These are phyloP conservation scores for Ameiurus melas DNA, from an alignment of 2,113 vertebrate species.

Conservation along the genomic window DNA sequence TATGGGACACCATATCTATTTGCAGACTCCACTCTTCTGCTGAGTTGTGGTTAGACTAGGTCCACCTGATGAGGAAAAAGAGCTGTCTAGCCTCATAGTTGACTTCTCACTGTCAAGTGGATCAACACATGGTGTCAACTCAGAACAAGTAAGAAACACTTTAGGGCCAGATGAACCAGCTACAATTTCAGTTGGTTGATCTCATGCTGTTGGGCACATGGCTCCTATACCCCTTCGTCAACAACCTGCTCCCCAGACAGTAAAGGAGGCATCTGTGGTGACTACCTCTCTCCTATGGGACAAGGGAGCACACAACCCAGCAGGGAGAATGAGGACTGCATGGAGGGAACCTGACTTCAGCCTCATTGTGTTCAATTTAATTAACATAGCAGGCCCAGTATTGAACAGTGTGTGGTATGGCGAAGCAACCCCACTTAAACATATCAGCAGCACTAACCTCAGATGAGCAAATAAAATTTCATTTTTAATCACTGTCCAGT, in stretches of 20 bases:
- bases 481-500: not conserved
- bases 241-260: not conserved
- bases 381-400: not conserved
- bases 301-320: not conserved
- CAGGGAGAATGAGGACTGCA: not conserved
- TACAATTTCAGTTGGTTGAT: not conserved
- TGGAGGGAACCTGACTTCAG: not conserved
- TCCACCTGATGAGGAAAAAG: not conserved
- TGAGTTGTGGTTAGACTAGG: not conserved
- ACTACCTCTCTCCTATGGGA: not conserved
- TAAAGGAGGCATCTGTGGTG: not conserved
- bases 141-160: not conserved
- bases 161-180: not conserved
- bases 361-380: not conserved
- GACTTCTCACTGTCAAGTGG: not conserved
- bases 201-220: not conserved
- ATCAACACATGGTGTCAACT: not conserved
- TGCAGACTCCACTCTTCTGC: not conserved
- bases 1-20: no score
- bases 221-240: not conserved
- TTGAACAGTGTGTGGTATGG: not conserved
- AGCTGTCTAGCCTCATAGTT: not conserved
- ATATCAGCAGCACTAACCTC: not conserved
- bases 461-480: not conserved
- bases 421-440: not conserved